Percentiles rank a stretch among this genome's conserved stretches.
These are phyloP conservation scores for Oncorhynchus tshawytscha DNA, from an alignment of 2,113 vertebrate genomes.

Conservation along the genomic window DNA sequence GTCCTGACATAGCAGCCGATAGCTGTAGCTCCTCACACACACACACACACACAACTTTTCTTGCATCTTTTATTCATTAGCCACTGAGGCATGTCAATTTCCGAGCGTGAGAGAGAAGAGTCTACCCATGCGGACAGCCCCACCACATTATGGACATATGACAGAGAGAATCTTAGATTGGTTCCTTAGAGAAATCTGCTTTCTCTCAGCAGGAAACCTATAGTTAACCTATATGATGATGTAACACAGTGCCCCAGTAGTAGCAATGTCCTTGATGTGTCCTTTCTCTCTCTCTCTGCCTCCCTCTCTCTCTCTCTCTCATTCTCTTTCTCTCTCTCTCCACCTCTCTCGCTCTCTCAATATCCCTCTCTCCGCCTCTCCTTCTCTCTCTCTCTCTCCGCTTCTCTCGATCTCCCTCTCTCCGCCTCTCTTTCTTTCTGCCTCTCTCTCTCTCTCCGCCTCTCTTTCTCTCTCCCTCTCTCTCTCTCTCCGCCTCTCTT, in stretches of 20 bases:
- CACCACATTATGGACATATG: neutral
- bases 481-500: neutral
- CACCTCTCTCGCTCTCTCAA: neutral
- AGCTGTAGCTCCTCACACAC: neutral
- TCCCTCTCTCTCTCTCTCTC: neutral
- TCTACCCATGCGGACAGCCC: neutral
- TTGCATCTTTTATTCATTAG: slow-evolving; percentile 24
- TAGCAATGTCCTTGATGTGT: neutral
- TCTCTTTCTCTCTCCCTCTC: neutral
- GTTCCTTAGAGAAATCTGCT: neutral
- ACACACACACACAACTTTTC: neutral
- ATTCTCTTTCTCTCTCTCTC: slow-evolving; percentile 1
- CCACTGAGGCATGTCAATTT: neutral
- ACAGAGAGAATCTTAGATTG: neutral
- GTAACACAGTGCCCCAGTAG: neutral
- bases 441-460: neutral
- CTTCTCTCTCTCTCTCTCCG: neutral
- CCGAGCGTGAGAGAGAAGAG: slow-evolving; percentile 1
- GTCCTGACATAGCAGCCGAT: slow-evolving; percentile 3
- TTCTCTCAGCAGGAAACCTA: too few relatives aligned
- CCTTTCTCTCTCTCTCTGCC: neutral
- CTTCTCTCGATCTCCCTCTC: neutral
- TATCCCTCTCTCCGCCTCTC: neutral
- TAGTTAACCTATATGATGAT: too few relatives aligned
- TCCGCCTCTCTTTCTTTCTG: neutral